Percentiles rank a stretch among this genome's conserved stretches.
These are phyloP conservation scores for Craseonycteris thonglongyai DNA, from an alignment of 2,113 vertebrate species.

Conservation along the genomic window DNA sequence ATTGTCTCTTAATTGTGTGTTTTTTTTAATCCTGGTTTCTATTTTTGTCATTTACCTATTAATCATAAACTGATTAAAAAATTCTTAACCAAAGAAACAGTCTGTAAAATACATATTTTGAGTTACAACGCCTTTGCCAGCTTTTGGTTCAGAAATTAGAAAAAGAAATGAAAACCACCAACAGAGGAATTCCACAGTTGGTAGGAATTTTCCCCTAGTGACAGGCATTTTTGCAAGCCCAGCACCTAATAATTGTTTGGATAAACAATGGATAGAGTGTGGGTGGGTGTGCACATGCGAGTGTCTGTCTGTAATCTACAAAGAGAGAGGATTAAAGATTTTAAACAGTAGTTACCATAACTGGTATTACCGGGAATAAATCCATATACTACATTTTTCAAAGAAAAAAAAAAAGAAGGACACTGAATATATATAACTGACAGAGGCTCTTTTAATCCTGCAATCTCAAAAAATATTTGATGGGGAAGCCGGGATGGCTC, in stretches of 20 bases:
- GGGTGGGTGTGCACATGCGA: neutral
- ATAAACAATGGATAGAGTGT: neutral
- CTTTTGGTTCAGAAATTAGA: constrained; percentile 41
- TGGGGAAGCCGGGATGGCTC: no score
- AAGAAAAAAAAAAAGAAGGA: neutral
- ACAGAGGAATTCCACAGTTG: neutral
- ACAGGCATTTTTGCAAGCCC: neutral
- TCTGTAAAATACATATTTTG: constrained; percentile 53
- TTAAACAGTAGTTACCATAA: neutral
- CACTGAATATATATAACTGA: constrained; percentile 2
- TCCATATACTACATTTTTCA: neutral
- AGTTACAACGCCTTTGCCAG: constrained; percentile 32
- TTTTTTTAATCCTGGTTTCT: neutral
- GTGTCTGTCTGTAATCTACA: neutral
- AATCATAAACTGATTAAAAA: constrained; percentile 17
- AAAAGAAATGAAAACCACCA: neutral
- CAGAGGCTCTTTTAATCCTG: neutral
- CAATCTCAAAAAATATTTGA: neutral
- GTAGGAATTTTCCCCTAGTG: neutral
- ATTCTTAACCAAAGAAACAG: constrained; percentile 7
- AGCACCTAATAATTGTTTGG: neutral
- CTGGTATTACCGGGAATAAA: neutral
- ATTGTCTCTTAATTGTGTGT: neutral
- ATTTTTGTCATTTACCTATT: constrained; percentile 49
- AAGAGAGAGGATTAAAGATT: neutral